Evolutionary conservation across 1,140 invertebrate genomes (phyloP).

Genomic region (Marisa cornuarietis): DNA sequence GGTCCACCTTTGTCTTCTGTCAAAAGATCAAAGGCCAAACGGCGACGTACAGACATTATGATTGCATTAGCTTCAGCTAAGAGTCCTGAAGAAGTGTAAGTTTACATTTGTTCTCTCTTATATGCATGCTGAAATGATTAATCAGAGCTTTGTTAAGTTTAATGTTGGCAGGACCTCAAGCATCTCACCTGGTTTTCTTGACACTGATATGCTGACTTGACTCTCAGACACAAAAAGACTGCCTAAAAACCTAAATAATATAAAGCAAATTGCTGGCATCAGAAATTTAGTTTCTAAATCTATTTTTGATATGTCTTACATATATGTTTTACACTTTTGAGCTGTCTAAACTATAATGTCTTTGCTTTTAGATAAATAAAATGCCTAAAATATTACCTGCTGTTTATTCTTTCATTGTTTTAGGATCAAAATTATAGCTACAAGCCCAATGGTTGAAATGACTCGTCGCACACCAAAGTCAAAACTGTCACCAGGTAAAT

Average conservation of each 20-base stretch:
- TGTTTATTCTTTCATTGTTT: slow-evolving; percentile 19
- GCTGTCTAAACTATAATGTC: too few relatives aligned
- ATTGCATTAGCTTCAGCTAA: slow-evolving; percentile 14
- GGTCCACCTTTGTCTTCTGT: slow-evolving; percentile 5
- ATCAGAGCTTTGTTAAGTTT: too few relatives aligned
- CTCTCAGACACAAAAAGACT: too few relatives aligned
- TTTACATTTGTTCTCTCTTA: background rate
- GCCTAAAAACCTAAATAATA: too few relatives aligned
- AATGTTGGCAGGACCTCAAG: too few relatives aligned
- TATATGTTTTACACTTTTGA: too few relatives aligned
- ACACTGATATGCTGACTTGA: too few relatives aligned
- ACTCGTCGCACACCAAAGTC: slow-evolving; percentile 36
- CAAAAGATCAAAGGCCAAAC: slow-evolving; percentile 8
- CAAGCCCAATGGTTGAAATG: slow-evolving; percentile 55
- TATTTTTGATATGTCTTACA: too few relatives aligned
- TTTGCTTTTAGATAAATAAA: background rate
- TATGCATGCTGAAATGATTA: too few relatives aligned
- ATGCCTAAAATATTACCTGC: background rate
- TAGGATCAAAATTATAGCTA: slow-evolving; percentile 43
- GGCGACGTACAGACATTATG: slow-evolving; percentile 11
- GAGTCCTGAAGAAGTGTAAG: slow-evolving; percentile 26
- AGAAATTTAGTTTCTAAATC: too few relatives aligned
- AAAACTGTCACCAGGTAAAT: slow-evolving; percentile 32
- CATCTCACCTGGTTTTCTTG: too few relatives aligned
- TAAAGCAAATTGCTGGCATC: too few relatives aligned